Conservation (phyloP, 1,140 invertebrate species). For the Cydia fagiglandana region DNA sequence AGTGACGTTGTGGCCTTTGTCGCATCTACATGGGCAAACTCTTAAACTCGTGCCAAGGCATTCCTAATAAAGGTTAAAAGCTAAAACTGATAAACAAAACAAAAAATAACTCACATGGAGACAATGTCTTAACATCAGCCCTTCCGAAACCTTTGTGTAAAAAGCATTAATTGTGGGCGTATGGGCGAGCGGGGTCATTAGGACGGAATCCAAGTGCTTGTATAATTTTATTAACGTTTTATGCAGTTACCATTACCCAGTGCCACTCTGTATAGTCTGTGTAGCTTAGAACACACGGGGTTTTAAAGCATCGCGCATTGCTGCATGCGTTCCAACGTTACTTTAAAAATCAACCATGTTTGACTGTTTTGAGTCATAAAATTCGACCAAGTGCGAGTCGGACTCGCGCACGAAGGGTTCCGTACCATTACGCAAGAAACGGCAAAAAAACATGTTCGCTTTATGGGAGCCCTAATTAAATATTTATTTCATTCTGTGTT, state of each 20-base stretch:
- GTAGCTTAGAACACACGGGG: background rate
- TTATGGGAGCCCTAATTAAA: too few relatives aligned
- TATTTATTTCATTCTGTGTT: too few relatives aligned
- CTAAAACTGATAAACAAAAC: background rate
- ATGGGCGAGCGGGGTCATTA: constrained; percentile 15
- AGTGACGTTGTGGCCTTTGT: too few relatives aligned
- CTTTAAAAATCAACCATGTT: too few relatives aligned
- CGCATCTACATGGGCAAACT: too few relatives aligned
- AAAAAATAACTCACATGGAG: background rate
- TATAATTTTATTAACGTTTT: constrained; percentile 30
- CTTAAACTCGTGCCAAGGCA: too few relatives aligned
- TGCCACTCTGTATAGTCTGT: background rate
- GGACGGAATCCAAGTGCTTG: constrained; percentile 22
- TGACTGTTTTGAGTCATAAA: too few relatives aligned
- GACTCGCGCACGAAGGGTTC: too few relatives aligned
- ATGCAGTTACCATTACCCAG: constrained; percentile 11
- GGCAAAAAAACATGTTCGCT: too few relatives aligned
- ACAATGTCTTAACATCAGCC: background rate
- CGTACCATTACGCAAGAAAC: too few relatives aligned
- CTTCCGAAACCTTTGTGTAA: background rate
- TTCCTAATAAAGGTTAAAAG: background rate
- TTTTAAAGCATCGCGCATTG: background rate
- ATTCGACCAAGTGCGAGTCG: too few relatives aligned
- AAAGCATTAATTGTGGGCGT: constrained; percentile 25
- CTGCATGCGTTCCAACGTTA: too few relatives aligned